A percentile compares a stretch with the other conserved stretches of the same genome.
Conservation (phyloP, 2,888 invertebrate genomes). For the Acronicta leporina region DNA sequence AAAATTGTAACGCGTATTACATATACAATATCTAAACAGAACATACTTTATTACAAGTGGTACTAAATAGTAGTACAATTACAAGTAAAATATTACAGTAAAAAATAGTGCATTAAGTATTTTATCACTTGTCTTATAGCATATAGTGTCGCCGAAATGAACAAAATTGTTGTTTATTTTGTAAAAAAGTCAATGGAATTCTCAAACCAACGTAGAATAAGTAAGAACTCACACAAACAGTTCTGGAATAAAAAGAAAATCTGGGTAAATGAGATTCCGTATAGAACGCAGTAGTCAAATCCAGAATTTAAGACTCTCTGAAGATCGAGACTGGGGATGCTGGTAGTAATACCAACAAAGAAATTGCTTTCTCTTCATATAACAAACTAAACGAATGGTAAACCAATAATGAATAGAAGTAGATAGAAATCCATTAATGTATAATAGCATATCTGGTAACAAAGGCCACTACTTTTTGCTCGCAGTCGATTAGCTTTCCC, state of each 20-base stretch:
- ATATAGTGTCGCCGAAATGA: no score
- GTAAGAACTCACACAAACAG: background rate
- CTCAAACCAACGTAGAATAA: background rate
- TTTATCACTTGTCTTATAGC: no score
- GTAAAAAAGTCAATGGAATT: background rate
- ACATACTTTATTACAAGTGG: conserved; percentile 15
- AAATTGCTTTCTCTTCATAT: conserved; percentile 36
- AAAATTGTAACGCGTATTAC: no score
- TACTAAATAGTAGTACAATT: no score
- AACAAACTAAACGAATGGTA: conserved; percentile 28
- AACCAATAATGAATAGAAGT: conserved; percentile 25
- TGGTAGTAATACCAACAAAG: conserved; percentile 25
- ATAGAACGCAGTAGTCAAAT: conserved; percentile 6
- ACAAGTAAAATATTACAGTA: no score
- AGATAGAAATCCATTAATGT: conserved; percentile 39
- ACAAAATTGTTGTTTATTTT: background rate
- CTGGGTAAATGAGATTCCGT: background rate
- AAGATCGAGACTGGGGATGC: conserved; percentile 7
- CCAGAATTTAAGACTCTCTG: conserved; percentile 14
- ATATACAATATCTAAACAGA: background rate
- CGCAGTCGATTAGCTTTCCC: conserved; percentile 44
- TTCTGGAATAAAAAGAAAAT: conserved; percentile 10
- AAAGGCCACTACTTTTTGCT: conserved; percentile 30
- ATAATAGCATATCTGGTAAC: conserved; percentile 20
- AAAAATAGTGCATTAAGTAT: no score